Percentiles rank a stretch among this genome's conserved stretches.
Evolutionary conservation across 2,113 vertebrate species (phyloP).

Genomic region (Microtus pennsylvanicus): DNA sequence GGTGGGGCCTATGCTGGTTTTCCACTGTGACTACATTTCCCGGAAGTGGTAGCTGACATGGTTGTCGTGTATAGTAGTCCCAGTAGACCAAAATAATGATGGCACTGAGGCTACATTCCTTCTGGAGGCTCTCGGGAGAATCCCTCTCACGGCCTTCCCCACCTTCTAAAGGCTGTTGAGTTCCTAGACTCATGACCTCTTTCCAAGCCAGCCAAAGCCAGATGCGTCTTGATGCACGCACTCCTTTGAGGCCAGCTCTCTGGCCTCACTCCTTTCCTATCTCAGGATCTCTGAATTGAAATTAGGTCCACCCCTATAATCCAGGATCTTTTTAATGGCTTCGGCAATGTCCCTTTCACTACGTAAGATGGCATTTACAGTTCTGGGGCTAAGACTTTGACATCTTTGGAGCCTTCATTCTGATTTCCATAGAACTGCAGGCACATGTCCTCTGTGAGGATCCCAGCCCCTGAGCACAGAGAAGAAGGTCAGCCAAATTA

Average conservation of each 20-base stretch:
- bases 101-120: too few species aligned
- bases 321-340: not conserved
- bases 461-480: not conserved
- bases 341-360: not conserved
- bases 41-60: not conserved
- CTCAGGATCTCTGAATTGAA: not conserved
- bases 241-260: not conserved
- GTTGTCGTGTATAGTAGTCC: not conserved
- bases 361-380: not conserved
- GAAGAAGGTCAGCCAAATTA: not conserved
- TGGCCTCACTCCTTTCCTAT: not conserved
- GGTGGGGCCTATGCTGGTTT: not conserved
- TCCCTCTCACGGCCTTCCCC: not conserved
- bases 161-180: not conserved
- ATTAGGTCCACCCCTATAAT: not conserved
- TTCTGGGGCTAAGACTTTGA: not conserved
- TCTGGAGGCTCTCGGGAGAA: not conserved
- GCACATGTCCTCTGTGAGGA: not conserved
- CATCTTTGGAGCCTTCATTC: not conserved
- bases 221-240: not conserved
- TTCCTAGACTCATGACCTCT: not conserved
- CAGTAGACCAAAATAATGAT: not conserved
- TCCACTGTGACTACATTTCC: not conserved
- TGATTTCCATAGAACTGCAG: not conserved
- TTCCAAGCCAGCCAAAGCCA: not conserved